phyloP scores from a whole-genome alignment of 2,797 vertebrate species.

The Dermochelys coriacea region DNA sequence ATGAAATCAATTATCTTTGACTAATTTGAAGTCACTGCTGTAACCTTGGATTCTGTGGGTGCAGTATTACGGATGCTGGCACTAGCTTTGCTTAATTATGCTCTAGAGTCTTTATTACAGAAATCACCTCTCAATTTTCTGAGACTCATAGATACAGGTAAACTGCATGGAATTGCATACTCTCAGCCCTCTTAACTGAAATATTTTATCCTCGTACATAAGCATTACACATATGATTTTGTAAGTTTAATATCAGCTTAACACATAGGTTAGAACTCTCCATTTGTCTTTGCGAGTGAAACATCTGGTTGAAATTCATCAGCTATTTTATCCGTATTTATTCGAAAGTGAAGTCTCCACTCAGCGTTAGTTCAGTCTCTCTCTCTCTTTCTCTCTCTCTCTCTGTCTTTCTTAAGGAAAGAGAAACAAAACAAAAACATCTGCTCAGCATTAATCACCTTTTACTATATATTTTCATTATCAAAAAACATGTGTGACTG shows the following conservation, averaged over 20 bases:
- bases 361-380: not conserved
- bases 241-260: not conserved
- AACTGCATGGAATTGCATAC: not conserved
- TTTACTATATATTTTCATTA: not conserved
- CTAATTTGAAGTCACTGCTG: accelerated
- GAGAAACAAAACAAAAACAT: not conserved
- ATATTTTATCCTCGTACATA: not conserved
- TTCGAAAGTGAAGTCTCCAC: not conserved
- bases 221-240: not conserved
- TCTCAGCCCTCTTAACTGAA: not conserved
- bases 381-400: not conserved
- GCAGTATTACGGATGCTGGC: not conserved
- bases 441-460: not conserved
- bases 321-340: not conserved
- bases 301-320: not conserved
- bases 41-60: not conserved
- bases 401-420: not conserved
- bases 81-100: not conserved
- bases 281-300: not conserved
- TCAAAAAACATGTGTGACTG: not conserved
- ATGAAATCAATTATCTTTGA: not conserved
- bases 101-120: not conserved
- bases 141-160: not conserved
- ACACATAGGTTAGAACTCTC: not conserved
- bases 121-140: not conserved